Evolutionary conservation across 2,888 invertebrate genomes (phyloP).

Genomic region (Papilio demoleus): DNA sequence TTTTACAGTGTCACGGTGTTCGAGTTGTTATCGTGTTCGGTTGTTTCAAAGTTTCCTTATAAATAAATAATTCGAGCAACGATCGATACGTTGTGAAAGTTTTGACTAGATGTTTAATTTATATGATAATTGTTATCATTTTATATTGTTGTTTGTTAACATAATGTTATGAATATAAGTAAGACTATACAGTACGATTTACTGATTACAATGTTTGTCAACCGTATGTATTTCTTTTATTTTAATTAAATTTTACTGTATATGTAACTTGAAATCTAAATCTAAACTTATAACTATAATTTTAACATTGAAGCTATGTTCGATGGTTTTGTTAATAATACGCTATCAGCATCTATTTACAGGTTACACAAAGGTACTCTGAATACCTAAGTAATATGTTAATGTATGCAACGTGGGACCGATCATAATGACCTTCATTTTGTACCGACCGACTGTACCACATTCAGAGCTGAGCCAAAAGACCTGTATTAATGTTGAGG

Average conservation of each 20-base stretch:
- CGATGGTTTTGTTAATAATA: not conserved
- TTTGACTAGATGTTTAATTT: slow-evolving; percentile 11
- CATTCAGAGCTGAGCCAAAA: slow-evolving; percentile 27
- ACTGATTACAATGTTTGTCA: not conserved
- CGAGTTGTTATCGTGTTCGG: not conserved
- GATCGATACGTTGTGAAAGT: not conserved
- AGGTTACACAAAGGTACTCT: slow-evolving; percentile 19
- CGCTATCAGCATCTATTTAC: not conserved
- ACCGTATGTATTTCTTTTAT: not conserved
- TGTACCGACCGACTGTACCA: slow-evolving; percentile 29
- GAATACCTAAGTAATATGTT: slow-evolving; percentile 21
- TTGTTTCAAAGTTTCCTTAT: not conserved
- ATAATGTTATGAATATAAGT: not conserved
- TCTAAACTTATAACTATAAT: too few relatives aligned
- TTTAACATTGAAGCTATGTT: not conserved
- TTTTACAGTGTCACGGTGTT: slow-evolving; percentile 10
- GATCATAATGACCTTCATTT: slow-evolving; percentile 36
- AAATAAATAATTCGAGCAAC: not conserved
- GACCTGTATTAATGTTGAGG: slow-evolving; percentile 39
- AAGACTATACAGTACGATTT: not conserved
- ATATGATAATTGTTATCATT: slow-evolving; percentile 9
- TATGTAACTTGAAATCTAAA: not conserved
- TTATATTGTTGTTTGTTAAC: slow-evolving; percentile 9
- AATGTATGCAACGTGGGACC: slow-evolving; percentile 26
- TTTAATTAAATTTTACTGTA: not conserved